Conservation (phyloP, 2,113 vertebrate genomes). For the Amphiprion percula region DNA sequence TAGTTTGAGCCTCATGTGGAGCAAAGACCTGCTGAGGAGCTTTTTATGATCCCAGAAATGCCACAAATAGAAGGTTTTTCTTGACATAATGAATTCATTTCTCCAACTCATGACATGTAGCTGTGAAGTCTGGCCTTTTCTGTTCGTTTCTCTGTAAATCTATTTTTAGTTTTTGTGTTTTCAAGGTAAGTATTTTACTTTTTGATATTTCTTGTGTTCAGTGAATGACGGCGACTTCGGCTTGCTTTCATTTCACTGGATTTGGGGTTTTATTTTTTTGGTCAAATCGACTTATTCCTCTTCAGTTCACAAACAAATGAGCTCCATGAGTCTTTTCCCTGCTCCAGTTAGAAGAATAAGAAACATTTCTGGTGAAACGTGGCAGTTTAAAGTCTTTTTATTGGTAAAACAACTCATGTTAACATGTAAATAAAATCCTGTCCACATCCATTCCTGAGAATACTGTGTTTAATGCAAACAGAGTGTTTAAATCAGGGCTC, state of each 20-base stretch:
- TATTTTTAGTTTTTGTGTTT: constrained; percentile 63
- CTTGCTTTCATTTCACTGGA: constrained; percentile 18
- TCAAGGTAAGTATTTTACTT: constrained; percentile 87
- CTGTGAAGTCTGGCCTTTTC: constrained; percentile 35
- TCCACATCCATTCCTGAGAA: constrained; percentile 39
- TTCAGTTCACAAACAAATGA: constrained; percentile 32
- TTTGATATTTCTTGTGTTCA: constrained; percentile 64
- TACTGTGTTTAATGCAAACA: constrained; percentile 11
- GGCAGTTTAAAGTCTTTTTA: constrained; percentile 61
- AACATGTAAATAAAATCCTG: constrained; percentile 84
- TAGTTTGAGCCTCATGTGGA: constrained; percentile 28
- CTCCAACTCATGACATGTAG: constrained; percentile 18
- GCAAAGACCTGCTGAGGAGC: constrained; percentile 3
- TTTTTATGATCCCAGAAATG: constrained; percentile 10
- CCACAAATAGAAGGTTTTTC: background rate
- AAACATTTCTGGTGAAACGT: constrained; percentile 57
- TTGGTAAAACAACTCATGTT: constrained; percentile 69
- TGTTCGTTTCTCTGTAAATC: constrained; percentile 27
- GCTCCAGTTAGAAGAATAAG: constrained; percentile 13
- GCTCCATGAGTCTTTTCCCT: background rate
- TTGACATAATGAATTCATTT: background rate
- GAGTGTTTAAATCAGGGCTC: too few species aligned
- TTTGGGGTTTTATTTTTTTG: background rate
- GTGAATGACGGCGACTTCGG: constrained; percentile 36
- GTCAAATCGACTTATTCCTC: background rate